Evolutionary conservation across 2,888 invertebrate species (phyloP).

Genomic region (Plebejus anna): DNA sequence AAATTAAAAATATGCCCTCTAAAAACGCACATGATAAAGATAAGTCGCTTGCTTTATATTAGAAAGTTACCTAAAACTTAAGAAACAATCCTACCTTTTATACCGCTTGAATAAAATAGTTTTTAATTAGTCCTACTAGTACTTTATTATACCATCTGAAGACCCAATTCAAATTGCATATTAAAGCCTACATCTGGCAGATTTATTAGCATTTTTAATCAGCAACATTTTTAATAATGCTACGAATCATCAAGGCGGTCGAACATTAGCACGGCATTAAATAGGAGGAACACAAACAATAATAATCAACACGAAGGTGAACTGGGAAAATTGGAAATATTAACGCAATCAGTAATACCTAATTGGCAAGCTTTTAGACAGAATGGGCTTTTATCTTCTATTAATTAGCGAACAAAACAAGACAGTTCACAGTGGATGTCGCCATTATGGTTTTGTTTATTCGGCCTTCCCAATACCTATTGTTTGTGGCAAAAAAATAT

Average conservation of each 20-base stretch:
- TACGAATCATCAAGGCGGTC: background rate
- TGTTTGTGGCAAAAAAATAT: background rate
- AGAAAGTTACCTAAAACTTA: too few relatives aligned
- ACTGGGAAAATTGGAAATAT: constrained; percentile 5
- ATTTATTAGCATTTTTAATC: too few relatives aligned
- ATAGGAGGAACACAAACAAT: constrained; percentile 1
- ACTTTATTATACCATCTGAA: too few relatives aligned
- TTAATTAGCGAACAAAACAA: constrained; percentile 1
- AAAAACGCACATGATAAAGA: too few relatives aligned
- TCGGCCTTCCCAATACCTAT: background rate
- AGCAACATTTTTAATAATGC: background rate
- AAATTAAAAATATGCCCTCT: too few relatives aligned
- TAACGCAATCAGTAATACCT: constrained; percentile 6
- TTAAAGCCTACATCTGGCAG: too few relatives aligned
- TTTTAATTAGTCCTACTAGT: too few relatives aligned
- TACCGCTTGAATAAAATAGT: too few relatives aligned
- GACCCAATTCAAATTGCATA: too few relatives aligned
- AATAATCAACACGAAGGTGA: constrained; percentile 8
- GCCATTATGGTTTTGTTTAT: constrained; percentile 8
- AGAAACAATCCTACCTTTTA: too few relatives aligned
- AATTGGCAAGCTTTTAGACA: constrained; percentile 10
- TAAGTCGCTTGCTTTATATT: too few relatives aligned
- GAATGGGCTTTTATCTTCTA: background rate
- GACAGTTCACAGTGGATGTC: background rate
- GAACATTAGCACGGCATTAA: background rate